Evolutionary conservation across 2,797 vertebrate species (phyloP).

Genomic region (Hoplostethus mediterraneus): DNA sequence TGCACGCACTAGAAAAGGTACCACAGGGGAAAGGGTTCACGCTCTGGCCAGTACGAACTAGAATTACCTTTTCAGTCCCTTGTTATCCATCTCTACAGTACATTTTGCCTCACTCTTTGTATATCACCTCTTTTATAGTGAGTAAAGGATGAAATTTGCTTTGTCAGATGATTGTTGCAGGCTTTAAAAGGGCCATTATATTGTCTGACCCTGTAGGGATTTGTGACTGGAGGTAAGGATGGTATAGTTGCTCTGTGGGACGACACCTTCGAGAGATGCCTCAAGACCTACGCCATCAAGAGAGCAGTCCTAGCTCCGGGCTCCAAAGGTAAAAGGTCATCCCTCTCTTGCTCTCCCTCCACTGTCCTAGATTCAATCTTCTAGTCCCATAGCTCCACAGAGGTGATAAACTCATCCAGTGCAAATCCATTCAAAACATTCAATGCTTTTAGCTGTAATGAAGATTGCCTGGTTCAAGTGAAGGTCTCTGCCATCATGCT

Average conservation of each 20-base stretch:
- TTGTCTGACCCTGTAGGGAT: conserved; percentile 86
- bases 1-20: conserved; percentile 98
- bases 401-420: conserved; percentile 17
- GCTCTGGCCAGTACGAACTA: neutral
- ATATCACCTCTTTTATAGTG: neutral
- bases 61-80: neutral
- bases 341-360: conserved; percentile 1
- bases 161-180: conserved; percentile 18
- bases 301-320: conserved; percentile 95
- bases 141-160: conserved; percentile 12
- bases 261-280: conserved; percentile 97
- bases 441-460: conserved; percentile 48
- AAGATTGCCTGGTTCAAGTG: conserved; percentile 34
- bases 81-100: neutral
- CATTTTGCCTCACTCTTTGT: neutral
- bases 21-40: conserved; percentile 33
- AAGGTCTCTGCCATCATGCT: conserved; percentile 27
- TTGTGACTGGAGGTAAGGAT: conserved; percentile 98
- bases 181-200: conserved; percentile 30
- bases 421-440: conserved; percentile 47
- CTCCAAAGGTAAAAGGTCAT: conserved; percentile 91
- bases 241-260: conserved; percentile 98
- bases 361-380: conserved; percentile 28
- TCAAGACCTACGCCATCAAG: conserved; percentile 99
- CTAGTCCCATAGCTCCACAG: neutral